These are phyloP conservation scores for Champsocephalus gunnari DNA, from an alignment of 2,797 vertebrate species.

Conservation along the genomic window DNA sequence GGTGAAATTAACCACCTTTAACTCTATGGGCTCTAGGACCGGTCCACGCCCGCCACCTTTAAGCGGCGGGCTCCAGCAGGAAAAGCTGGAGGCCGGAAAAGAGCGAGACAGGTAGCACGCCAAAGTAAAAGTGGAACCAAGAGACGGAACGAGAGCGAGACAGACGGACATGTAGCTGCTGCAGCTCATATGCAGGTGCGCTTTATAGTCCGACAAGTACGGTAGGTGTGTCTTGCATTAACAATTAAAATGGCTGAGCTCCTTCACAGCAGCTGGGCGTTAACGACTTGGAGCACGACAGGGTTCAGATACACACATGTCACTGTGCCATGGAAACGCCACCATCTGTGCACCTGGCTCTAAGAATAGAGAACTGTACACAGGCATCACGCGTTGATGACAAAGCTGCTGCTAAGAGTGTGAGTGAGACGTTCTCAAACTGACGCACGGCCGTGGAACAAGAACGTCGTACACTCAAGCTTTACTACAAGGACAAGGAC, in stretches of 20 bases:
- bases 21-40: no score
- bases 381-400: constrained; percentile 12
- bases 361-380: neutral
- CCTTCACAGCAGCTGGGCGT: constrained; percentile 14
- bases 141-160: no score
- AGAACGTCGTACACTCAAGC: neutral
- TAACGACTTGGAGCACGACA: constrained; percentile 4
- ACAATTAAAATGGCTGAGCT: neutral
- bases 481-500: neutral
- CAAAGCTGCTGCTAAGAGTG: neutral
- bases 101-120: no score
- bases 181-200: no score
- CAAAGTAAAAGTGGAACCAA: no score
- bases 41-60: no score
- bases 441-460: neutral
- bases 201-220: no score
- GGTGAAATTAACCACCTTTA: no score
- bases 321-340: constrained; percentile 27
- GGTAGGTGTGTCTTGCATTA: no score
- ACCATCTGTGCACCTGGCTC: constrained; percentile 29
- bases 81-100: no score
- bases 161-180: no score
- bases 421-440: neutral
- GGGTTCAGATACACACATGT: constrained; percentile 32
- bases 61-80: no score